A percentile compares a stretch with the other conserved stretches of the same genome.
Conservation (phyloP, 2,113 vertebrate species). For the Misgurnus mizolepis region DNA sequence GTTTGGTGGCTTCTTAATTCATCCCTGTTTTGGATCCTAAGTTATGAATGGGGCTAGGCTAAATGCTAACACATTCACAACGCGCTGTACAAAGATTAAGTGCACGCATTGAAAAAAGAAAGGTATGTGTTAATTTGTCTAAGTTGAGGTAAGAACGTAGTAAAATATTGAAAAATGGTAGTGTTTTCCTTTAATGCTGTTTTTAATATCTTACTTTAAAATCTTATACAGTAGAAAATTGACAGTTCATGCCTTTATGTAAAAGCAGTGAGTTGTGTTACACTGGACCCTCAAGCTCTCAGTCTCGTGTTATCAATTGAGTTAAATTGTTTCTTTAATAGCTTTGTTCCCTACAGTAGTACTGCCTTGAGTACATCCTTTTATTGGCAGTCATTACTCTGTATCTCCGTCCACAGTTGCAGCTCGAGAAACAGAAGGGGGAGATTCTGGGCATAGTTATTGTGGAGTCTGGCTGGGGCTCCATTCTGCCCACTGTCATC, state of each 20-base stretch:
- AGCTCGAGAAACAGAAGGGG: conserved; percentile 95
- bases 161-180: too few species aligned
- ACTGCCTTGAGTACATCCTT: not conserved
- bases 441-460: conserved; percentile 98
- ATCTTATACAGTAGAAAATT: not conserved
- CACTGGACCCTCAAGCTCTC: not conserved
- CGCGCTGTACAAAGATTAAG: too few species aligned
- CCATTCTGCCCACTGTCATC: conserved; percentile 97
- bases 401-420: conserved; percentile 76
- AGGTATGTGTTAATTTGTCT: too few species aligned
- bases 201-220: not conserved
- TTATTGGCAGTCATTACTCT: conserved; percentile 3
- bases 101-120: too few species aligned
- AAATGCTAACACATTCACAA: too few species aligned
- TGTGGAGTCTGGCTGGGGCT: conserved; percentile 98
- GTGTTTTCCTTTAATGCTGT: not conserved
- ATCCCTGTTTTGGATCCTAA: too few species aligned
- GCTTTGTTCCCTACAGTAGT: not conserved
- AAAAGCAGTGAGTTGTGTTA: conserved; percentile 1
- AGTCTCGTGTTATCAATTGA: conserved; percentile 12
- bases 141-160: too few species aligned
- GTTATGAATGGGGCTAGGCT: too few species aligned
- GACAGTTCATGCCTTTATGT: not conserved
- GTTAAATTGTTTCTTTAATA: conserved; percentile 7
- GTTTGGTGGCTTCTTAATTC: too few species aligned